These are phyloP conservation scores for Microcebus griseorufus DNA, from an alignment of 2,113 vertebrate genomes.

Conservation along the genomic window DNA sequence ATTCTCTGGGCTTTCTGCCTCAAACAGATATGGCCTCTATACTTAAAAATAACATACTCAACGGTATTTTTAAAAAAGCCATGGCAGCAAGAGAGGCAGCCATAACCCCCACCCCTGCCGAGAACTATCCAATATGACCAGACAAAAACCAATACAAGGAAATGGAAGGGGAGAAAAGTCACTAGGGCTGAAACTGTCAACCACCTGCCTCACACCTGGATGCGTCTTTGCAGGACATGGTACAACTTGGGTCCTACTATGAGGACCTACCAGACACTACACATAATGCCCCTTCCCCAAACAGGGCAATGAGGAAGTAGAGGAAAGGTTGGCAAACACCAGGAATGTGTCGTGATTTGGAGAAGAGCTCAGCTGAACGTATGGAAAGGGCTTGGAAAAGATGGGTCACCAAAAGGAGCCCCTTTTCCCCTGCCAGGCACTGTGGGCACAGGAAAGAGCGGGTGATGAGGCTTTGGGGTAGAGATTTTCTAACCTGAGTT, in stretches of 20 bases:
- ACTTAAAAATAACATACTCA: background rate
- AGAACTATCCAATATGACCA: background rate
- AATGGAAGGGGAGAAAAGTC: background rate
- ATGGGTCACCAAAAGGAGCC: background rate
- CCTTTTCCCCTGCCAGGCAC: background rate
- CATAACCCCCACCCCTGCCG: no score
- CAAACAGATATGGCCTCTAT: background rate
- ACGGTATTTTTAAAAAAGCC: background rate
- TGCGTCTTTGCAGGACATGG: background rate
- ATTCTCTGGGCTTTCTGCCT: slow-evolving; percentile 13
- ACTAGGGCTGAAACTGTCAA: background rate
- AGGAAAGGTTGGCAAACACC: background rate
- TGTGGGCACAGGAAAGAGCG: accelerated
- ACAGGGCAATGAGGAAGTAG: background rate
- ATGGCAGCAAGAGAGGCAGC: background rate
- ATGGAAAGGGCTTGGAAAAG: background rate
- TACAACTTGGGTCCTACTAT: background rate
- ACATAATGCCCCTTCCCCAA: background rate
- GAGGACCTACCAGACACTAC: background rate
- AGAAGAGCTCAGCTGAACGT: background rate
- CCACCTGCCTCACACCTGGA: background rate
- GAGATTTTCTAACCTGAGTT: background rate
- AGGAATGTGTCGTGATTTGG: background rate
- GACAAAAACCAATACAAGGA: background rate
- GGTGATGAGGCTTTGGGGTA: background rate